Evolutionary conservation across 2,888 invertebrate species (phyloP).

Genomic region (Heliconius cydno): DNA sequence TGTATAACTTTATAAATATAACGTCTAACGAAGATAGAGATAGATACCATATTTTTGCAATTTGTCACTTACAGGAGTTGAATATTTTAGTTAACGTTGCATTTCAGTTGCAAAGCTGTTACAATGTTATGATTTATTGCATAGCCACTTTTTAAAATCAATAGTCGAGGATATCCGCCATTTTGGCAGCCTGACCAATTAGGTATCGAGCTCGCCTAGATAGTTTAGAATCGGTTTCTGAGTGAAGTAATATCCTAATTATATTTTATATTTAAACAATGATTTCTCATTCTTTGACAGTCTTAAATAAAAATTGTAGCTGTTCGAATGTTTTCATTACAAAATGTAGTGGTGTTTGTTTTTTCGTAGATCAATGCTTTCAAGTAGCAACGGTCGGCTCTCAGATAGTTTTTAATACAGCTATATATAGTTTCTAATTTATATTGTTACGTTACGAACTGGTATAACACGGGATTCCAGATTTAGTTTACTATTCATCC

Average conservation of each 20-base stretch:
- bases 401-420: neutral
- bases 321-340: neutral
- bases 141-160: constrained; percentile 7
- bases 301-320: neutral
- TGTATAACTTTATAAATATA: neutral
- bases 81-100: neutral
- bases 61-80: neutral
- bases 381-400: constrained; percentile 6
- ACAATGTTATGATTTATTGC: neutral
- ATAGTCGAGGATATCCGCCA: constrained; percentile 15
- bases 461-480: neutral
- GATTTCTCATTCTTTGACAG: neutral
- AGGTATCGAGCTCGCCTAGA: neutral
- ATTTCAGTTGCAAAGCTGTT: neutral
- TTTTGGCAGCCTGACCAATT: neutral
- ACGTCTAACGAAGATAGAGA: neutral
- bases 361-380: constrained; percentile 8
- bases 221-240: neutral
- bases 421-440: constrained; percentile 9
- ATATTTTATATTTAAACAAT: neutral
- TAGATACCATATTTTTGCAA: neutral
- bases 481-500: neutral
- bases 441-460: constrained; percentile 7
- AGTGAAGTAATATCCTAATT: neutral
- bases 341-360: constrained; percentile 1